Conservation (phyloP, 30 jellyfish, hydroid and myxozoan genomes). For the Hydractinia symbiolongicarpus region DNA sequence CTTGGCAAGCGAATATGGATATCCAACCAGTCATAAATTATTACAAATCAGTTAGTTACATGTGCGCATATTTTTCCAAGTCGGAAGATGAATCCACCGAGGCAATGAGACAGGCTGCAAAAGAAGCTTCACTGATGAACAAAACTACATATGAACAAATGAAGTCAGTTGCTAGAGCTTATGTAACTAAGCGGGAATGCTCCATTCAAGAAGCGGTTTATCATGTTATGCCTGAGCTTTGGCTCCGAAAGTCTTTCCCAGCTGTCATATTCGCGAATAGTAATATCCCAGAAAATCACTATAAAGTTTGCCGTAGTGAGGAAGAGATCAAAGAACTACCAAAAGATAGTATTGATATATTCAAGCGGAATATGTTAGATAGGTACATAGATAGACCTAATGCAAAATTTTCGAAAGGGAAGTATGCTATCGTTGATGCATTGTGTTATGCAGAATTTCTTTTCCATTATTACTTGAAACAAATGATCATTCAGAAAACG, state of each 20-base stretch:
- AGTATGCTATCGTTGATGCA: neutral
- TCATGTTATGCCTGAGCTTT: neutral
- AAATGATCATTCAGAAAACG: neutral
- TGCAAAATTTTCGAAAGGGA: neutral
- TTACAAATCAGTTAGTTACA: neutral
- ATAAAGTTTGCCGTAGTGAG: neutral
- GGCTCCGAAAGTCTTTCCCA: neutral
- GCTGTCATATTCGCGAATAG: neutral
- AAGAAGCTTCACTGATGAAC: neutral
- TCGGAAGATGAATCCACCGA: constrained; percentile 7
- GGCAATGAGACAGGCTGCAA: constrained; percentile 8
- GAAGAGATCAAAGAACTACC: constrained; percentile 1
- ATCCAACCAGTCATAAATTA: neutral
- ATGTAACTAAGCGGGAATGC: neutral
- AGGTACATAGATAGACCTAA: constrained; percentile 2
- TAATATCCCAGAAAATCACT: constrained; percentile 12
- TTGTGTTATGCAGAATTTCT: constrained; percentile 22
- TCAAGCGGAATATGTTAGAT: constrained; percentile 2
- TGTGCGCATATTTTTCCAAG: too few species aligned
- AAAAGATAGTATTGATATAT: neutral
- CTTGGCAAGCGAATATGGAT: too few species aligned
- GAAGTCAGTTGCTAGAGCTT: neutral
- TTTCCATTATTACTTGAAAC: neutral
- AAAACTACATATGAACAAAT: neutral
- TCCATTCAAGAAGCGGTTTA: constrained; percentile 1